These are phyloP conservation scores for Oryzias melastigma DNA, from an alignment of 2,113 vertebrate genomes.

Conservation along the genomic window DNA sequence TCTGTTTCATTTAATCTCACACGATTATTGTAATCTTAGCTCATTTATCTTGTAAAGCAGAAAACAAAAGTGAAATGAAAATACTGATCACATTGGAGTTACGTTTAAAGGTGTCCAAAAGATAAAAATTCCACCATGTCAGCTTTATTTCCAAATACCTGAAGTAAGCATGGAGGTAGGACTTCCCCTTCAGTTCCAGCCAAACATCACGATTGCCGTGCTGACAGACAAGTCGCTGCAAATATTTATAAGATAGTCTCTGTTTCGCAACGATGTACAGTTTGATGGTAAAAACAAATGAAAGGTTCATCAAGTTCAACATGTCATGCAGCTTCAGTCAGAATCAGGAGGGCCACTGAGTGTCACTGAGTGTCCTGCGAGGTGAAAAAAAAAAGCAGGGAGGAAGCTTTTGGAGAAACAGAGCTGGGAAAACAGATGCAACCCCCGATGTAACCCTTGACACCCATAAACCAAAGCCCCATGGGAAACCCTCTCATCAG, in stretches of 20 bases:
- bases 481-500: conserved; percentile 21
- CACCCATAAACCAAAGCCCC: conserved; percentile 27
- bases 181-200: conserved; percentile 18
- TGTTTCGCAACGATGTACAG: too few relatives aligned
- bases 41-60: neutral
- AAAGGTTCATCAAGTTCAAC: neutral
- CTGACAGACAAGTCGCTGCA: neutral
- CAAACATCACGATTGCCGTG: neutral
- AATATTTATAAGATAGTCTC: neutral
- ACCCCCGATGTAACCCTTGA: conserved; percentile 32
- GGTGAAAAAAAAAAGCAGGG: conserved; percentile 16
- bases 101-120: neutral
- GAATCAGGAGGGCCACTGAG: conserved; percentile 2
- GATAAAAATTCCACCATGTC: neutral
- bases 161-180: too few relatives aligned
- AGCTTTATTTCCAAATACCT: too few relatives aligned
- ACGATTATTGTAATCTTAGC: too few relatives aligned
- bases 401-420: conserved; percentile 47
- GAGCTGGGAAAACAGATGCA: conserved; percentile 55
- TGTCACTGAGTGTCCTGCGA: conserved; percentile 13
- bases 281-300: neutral
- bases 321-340: neutral
- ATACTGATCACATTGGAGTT: neutral
- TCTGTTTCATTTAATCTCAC: too few relatives aligned
- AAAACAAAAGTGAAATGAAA: neutral